Conservation (phyloP, 2,113 vertebrate genomes). For the Hyaena hyaena region DNA sequence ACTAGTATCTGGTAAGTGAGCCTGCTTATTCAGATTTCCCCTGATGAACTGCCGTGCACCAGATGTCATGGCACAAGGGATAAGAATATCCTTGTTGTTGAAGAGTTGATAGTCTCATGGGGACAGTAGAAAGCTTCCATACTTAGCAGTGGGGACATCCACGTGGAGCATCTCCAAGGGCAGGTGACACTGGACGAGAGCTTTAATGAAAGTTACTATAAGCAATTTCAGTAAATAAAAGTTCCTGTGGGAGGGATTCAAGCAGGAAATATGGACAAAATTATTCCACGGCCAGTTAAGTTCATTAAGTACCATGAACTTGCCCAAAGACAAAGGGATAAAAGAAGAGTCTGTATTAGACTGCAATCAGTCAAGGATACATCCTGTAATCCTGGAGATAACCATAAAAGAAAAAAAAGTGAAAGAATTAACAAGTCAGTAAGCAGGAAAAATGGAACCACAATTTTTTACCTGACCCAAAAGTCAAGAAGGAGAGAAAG, state of each 20-base stretch:
- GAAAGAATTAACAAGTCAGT: not conserved
- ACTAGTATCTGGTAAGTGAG: not conserved
- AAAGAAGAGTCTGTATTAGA: not conserved
- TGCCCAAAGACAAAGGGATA: not conserved
- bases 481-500: not conserved
- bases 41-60: not conserved
- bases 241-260: not conserved
- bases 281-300: not conserved
- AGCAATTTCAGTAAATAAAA: not conserved
- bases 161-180: not conserved
- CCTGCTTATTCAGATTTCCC: not conserved
- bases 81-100: not conserved
- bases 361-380: not conserved
- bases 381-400: not conserved
- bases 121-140: not conserved
- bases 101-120: not conserved
- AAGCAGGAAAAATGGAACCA: not conserved
- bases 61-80: not conserved
- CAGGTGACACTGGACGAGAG: not conserved
- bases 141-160: not conserved
- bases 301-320: not conserved
- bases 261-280: not conserved
- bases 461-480: not conserved
- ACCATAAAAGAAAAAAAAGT: not conserved
- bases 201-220: not conserved